Percentiles rank a stretch among this genome's conserved stretches.
phyloP scores from a whole-genome alignment of 92 coral and sea anemone genomes.

The Epizoanthus scotinus region DNA sequence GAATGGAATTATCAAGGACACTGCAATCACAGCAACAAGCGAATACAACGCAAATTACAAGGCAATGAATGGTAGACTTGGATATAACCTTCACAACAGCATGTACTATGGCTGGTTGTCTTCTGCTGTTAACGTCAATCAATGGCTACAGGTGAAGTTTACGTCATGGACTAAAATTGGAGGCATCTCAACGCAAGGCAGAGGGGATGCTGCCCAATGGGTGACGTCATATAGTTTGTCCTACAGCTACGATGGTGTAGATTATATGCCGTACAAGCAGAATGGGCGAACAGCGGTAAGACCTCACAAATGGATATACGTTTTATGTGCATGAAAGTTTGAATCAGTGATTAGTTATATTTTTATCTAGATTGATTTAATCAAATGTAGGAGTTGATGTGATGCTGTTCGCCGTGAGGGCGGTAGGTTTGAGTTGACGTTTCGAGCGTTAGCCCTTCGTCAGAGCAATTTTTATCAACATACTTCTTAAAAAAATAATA shows the following conservation, averaged over 20 bases:
- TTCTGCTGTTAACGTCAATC: not conserved
- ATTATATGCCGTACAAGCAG: constrained; percentile 21
- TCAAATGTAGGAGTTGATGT: no score
- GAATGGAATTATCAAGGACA: not conserved
- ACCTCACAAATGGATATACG: no score
- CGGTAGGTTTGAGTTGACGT: no score
- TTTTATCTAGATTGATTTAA: no score
- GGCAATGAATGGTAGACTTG: not conserved
- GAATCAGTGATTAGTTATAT: no score
- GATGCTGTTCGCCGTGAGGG: no score
- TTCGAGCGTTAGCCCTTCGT: no score
- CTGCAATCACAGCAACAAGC: constrained; percentile 9
- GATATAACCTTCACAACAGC: not conserved
- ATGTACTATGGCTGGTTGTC: constrained; percentile 21
- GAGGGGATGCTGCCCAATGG: constrained; percentile 15
- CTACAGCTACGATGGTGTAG: constrained; percentile 31
- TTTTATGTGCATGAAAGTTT: no score
- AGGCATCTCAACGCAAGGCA: constrained; percentile 24
- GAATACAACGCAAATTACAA: constrained; percentile 3
- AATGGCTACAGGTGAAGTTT: constrained; percentile 21
- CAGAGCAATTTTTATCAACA: no score
- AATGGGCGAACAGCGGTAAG: constrained; percentile 17
- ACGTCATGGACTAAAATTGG: constrained; percentile 10
- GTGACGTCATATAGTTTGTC: constrained; percentile 5
- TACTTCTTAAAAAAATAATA: no score